Conservation (phyloP, 1,140 invertebrate species). For the Heliconius hermathena region DNA sequence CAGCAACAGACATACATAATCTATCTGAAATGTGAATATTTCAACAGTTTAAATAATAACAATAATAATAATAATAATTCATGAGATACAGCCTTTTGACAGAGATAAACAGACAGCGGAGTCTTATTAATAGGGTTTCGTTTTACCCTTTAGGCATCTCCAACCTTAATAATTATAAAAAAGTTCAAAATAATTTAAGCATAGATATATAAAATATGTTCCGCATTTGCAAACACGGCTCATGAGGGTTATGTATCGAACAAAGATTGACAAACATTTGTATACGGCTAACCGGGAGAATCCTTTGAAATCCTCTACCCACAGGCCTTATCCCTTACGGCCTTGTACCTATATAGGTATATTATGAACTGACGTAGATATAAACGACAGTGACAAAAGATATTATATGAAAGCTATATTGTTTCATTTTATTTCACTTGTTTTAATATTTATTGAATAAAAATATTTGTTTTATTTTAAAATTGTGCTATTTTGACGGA, state of each 20-base stretch:
- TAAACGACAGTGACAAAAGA: neutral
- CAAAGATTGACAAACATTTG: slow-evolving; percentile 66
- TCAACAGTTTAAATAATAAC: no score
- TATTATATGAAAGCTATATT: neutral
- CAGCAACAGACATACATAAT: no score
- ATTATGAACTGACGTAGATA: slow-evolving; percentile 1
- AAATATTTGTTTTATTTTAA: neutral
- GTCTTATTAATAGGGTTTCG: no score
- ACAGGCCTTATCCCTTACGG: slow-evolving; percentile 37
- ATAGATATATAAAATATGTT: slow-evolving; percentile 10
- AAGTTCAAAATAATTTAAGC: slow-evolving; percentile 16
- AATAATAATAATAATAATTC: no score
- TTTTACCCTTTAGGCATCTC: no score
- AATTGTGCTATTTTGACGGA: no score
- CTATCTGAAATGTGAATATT: no score
- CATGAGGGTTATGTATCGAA: slow-evolving; percentile 39
- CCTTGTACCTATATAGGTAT: slow-evolving; percentile 19
- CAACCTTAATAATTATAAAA: neutral
- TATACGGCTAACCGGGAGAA: slow-evolving; percentile 49
- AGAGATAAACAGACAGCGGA: no score
- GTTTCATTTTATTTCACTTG: neutral
- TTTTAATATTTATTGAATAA: no score
- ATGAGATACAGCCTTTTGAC: no score
- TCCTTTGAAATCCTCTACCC: slow-evolving; percentile 59
- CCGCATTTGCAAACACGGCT: slow-evolving; percentile 22